phyloP scores from a whole-genome alignment of 2,888 invertebrate genomes.

The Mesorhabditis belari region DNA sequence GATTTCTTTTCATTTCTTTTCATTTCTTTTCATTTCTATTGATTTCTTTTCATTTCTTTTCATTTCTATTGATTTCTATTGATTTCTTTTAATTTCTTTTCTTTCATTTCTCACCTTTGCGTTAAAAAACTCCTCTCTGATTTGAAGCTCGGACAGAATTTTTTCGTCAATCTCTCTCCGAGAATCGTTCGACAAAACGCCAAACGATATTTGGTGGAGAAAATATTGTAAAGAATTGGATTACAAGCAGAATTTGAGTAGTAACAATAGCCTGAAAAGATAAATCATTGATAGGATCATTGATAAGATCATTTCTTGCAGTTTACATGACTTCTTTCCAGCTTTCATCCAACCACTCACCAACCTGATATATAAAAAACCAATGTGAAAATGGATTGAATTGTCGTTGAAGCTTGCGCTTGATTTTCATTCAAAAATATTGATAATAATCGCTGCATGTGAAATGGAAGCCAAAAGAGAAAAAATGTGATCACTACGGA shows the following conservation, averaged over 20 bases:
- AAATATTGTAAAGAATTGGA: slow-evolving; percentile 64
- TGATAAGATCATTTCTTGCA: not conserved
- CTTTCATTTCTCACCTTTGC: too few species aligned
- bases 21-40: too few species aligned
- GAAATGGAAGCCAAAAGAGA: slow-evolving; percentile 92
- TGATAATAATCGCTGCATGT: slow-evolving; percentile 78
- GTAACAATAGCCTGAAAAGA: slow-evolving; percentile 40
- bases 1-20: too few species aligned
- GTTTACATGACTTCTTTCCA: not conserved
- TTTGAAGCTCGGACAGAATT: slow-evolving; percentile 6
- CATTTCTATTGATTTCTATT: too few species aligned
- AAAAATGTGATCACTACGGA: slow-evolving; percentile 88
- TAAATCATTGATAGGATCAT: not conserved
- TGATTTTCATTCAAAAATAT: slow-evolving; percentile 50
- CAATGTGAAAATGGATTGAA: slow-evolving; percentile 22
- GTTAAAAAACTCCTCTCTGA: not conserved
- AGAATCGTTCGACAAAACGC: slow-evolving; percentile 57
- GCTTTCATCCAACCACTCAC: not conserved
- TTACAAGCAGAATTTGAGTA: slow-evolving; percentile 63
- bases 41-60: too few species aligned
- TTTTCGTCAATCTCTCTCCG: slow-evolving; percentile 18
- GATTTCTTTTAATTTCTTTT: too few species aligned
- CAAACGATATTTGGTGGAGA: slow-evolving; percentile 62
- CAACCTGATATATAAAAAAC: slow-evolving; percentile 38
- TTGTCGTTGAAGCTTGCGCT: slow-evolving; percentile 14